A percentile compares a stretch with the other conserved stretches of the same genome.
These are phyloP conservation scores for Lonchura striata DNA, from an alignment of 2,113 vertebrate genomes.

Conservation along the genomic window DNA sequence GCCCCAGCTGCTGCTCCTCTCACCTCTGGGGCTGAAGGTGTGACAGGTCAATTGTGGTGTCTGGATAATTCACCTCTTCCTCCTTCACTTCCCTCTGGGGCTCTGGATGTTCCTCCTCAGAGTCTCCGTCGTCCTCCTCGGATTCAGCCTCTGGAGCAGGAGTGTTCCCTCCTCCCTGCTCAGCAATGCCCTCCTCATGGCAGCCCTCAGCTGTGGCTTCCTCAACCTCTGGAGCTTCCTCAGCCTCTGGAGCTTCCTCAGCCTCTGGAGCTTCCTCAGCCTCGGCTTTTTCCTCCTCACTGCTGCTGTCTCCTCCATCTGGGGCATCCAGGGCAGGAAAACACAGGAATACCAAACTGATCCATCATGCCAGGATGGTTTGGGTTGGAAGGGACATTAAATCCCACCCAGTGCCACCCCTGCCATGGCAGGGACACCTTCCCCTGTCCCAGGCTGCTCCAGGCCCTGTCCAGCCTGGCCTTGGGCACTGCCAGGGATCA, in stretches of 20 bases:
- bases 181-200: not conserved
- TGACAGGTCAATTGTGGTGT: constrained; percentile 90
- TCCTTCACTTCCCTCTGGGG: constrained; percentile 39
- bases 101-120: constrained; percentile 49
- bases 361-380: not conserved
- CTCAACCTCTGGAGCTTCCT: not conserved
- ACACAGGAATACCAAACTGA: not conserved
- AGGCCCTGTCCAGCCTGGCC: not conserved
- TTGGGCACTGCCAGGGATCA: not conserved
- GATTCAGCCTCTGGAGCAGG: constrained; percentile 56
- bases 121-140: constrained; percentile 39
- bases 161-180: not conserved
- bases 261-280: not conserved
- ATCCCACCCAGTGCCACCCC: fast-evolving
- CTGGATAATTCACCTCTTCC: constrained; percentile 81
- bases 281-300: constrained; percentile 62
- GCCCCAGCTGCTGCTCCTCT: not conserved
- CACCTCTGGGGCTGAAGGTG: constrained; percentile 90
- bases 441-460: not conserved
- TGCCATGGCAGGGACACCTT: not conserved
- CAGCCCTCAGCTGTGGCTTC: not conserved
- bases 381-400: not conserved
- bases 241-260: not conserved
- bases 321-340: not conserved
- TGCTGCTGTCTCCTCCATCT: constrained; percentile 67